Evolutionary conservation across 2,888 invertebrate genomes (phyloP), one percentile per base, ranked within the genome.

Genomic region (Ophion obscuratus): DNA sequence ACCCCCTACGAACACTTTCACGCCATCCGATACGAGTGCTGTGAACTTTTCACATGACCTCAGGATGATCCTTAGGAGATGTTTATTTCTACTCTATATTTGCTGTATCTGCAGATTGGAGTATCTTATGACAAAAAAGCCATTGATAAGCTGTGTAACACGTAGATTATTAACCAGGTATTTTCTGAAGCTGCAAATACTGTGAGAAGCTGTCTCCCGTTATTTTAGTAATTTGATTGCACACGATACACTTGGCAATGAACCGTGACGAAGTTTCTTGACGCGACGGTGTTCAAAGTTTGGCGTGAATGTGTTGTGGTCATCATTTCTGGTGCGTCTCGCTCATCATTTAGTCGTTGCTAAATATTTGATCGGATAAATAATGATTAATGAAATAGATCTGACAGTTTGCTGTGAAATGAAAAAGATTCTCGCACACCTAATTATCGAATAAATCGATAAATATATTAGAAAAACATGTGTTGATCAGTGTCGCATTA

Each of bases 201-300:
- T 24, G 24, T 24, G 24, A 24, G 24, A 24, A 1, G 24, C 24
- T 24, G 24, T 24, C 24, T 24, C 24, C 24, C 24, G 24, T 24
- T n/a, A 67, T 36, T 36, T 36, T 20, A 17, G 67, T 67, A 67
- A 40, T 44, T 40, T 40, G n/a, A 67, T 44, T 67, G 40, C 20
- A n/a, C 20, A 40, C 17, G 66, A 67, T 40, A 11, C 6, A 67
- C 36, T 67, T n/a, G n/a, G 67, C 67, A 67, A 40, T 40, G 40
- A 67, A n/a, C n/a, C 67, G 36, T 40, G 40, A n/a, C 40, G 0
- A 40, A 17, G 67, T 67, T 36, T 67, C 67, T 67, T 10, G 36
- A 40, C n/a, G 40, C n/a, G 66, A 67, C 40, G 20, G n/a, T 67
- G 20, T 67, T 67, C 40, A 20, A 67, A 36, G 67, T 67, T 67